phyloP scores from a whole-genome alignment of 2,797 vertebrate species.

The Delichon dasypus region DNA sequence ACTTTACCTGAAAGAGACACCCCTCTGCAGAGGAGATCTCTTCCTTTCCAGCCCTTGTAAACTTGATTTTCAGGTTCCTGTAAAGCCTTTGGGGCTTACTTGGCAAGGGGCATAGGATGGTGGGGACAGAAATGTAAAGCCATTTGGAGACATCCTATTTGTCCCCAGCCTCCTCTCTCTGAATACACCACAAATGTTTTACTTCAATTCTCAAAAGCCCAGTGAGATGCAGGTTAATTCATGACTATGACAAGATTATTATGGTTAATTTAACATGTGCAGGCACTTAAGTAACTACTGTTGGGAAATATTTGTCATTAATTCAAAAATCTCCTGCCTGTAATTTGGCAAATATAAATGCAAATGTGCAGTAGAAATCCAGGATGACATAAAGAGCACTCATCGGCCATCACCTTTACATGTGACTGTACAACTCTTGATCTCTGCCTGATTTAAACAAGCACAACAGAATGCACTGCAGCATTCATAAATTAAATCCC shows the following conservation, averaged over 20 bases:
- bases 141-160: background rate
- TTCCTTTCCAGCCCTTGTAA: background rate
- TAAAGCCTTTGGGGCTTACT: background rate
- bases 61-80: background rate
- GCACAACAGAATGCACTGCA: background rate
- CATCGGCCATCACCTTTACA: conserved; percentile 18
- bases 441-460: background rate
- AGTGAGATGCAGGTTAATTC: conserved; percentile 22
- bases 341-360: background rate
- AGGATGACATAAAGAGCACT: background rate
- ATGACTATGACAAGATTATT: conserved; percentile 32
- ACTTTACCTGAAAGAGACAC: background rate
- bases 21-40: background rate
- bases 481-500: background rate
- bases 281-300: conserved; percentile 48
- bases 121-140: background rate
- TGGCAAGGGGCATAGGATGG: background rate
- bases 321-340: conserved; percentile 31
- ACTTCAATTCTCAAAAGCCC: background rate
- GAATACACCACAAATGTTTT: background rate
- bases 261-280: conserved; percentile 40
- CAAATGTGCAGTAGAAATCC: background rate
- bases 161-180: background rate
- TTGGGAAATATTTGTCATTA: conserved; percentile 53
- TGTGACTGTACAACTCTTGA: background rate